Evolutionary conservation across 2,888 invertebrate genomes (phyloP).

Genomic region (Tenthredo scrophulariae): DNA sequence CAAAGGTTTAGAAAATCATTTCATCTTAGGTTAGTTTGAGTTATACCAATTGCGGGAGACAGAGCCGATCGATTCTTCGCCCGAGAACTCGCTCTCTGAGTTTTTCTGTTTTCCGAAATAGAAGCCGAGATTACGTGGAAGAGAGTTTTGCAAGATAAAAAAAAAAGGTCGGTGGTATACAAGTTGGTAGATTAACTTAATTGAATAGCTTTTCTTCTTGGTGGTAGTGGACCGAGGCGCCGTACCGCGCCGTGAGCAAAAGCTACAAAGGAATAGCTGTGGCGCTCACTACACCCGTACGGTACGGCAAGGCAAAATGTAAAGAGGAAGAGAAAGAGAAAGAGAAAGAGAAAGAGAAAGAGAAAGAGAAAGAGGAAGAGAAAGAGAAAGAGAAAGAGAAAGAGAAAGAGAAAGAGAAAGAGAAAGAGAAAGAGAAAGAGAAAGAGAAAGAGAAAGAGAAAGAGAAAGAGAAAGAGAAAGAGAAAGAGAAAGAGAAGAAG

Average conservation of each 20-base stretch:
- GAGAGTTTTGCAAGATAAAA: slow-evolving; percentile 8
- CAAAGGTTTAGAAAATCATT: background rate
- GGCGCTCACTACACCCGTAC: background rate
- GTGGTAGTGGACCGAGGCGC: background rate
- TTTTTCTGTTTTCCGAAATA: background rate
- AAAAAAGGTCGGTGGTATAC: slow-evolving; percentile 11
- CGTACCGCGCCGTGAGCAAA: background rate
- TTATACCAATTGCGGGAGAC: slow-evolving; percentile 4
- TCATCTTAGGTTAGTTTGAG: background rate
- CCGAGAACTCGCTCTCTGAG: background rate
- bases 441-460: background rate
- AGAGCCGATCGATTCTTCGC: background rate
- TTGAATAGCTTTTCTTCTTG: slow-evolving; percentile 34
- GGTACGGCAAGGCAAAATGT: background rate
- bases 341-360: background rate
- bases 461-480: background rate
- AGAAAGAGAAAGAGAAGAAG: background rate
- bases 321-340: background rate
- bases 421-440: slow-evolving; percentile 57
- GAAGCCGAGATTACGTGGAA: slow-evolving; percentile 1
- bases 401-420: background rate
- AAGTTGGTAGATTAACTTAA: slow-evolving; percentile 43
- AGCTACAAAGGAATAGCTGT: slow-evolving; percentile 20
- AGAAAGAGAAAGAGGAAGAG: background rate
- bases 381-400: background rate